Base-by-base conservation (phyloP, 2,797 vertebrate species). In the Danio albolineatus region DNA sequence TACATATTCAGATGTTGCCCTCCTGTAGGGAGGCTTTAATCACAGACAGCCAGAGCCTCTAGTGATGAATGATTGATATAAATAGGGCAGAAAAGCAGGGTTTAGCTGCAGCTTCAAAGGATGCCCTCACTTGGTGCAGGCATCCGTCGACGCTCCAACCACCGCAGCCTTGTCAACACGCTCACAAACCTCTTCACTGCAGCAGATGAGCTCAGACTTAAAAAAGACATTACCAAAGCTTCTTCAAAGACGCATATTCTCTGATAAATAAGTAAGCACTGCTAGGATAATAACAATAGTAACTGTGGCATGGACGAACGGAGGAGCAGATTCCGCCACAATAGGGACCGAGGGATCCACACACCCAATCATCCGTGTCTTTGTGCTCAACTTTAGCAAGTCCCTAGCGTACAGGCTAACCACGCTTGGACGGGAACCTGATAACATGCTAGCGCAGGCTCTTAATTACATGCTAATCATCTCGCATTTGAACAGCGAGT, bases 41-140 rank as follows among this genome's bases (percentile, higher is more conserved):
- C 93, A 94, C 91, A 90, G 88, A 88, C 90, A 92, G 90, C 89
- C 91, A 89, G 88, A 82, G 90, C 91, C 91, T 90, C 89, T 83
- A 84, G 90, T 92, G 92, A 93, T 94, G 91, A 94, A 94, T 94
- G 94, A 94, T 93, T 94, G 92, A 94, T 94, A 91, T 91, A 94
- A 94, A 93, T 91, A 88, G 94, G 92, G 90, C 93, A 87, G 88
- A 93, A 88, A 88, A 90, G 84, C 81, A 67, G 69, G 88, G 86
- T 91, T 92, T 90, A 89, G 87, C 90, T 89, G 83, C 0, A 75
- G 87, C 93, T 94, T 94, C 93, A 93, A 94, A 94, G 90, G 87
- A 83, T 65, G 82, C 88, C 88, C 75, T 62, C 48, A 36, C 89
- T 85, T 88, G 70, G 84, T 87, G 53, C 53, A 82, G 76, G 90